Evolutionary conservation across 2,113 vertebrate genomes (phyloP).

Genomic region (Aphelocoma coerulescens): DNA sequence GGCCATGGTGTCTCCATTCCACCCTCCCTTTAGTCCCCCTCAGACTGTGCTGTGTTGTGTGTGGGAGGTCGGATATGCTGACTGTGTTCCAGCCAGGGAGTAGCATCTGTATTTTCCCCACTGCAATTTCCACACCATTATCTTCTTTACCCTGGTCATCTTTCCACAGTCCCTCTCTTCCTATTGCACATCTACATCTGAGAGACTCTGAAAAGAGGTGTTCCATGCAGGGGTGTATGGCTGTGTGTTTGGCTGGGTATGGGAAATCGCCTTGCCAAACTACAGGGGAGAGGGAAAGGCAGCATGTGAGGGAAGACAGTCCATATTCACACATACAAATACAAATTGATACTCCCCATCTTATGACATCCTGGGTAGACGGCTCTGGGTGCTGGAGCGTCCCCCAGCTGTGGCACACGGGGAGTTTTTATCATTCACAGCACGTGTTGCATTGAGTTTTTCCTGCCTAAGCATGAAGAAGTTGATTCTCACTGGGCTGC

Average conservation of each 20-base stretch:
- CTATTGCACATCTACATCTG: accelerated
- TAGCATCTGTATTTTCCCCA: neutral
- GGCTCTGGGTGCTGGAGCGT: neutral
- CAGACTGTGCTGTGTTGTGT: neutral
- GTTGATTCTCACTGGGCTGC: neutral
- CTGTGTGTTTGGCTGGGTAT: accelerated
- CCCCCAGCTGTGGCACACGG: accelerated
- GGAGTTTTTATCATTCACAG: neutral
- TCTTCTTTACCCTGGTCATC: accelerated
- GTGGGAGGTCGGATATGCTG: neutral
- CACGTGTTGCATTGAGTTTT: neutral
- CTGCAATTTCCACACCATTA: accelerated
- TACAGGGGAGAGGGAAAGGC: neutral
- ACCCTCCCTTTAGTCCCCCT: neutral
- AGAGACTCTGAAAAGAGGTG: neutral
- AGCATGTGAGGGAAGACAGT: neutral
- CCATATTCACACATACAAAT: neutral
- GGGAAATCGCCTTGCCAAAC: neutral
- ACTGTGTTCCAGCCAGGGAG: neutral
- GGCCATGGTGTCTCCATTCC: accelerated
- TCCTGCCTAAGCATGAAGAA: neutral
- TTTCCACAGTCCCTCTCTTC: neutral
- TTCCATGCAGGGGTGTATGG: accelerated
- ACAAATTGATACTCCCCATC: neutral
- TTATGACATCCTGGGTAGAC: neutral